These are phyloP conservation scores for Myiotriccus ornatus DNA, from an alignment of 2,797 vertebrate genomes.

Conservation along the genomic window DNA sequence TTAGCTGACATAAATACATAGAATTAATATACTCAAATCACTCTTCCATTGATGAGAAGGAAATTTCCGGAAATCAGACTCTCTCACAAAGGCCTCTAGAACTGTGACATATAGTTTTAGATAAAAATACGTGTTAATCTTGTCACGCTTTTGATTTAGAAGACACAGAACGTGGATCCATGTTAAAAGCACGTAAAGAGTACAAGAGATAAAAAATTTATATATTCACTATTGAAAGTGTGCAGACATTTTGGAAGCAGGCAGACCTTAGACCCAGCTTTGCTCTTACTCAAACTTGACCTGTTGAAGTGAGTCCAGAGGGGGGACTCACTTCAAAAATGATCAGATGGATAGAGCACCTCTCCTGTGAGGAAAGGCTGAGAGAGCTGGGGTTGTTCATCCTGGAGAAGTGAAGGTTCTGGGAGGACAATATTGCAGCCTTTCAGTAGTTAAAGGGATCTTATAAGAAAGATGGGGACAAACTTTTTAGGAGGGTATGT, in stretches of 20 bases:
- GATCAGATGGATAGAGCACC: rapidly evolving
- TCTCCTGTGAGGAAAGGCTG: background rate
- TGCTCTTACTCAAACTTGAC: background rate
- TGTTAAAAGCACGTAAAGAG: background rate
- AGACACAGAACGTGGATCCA: background rate
- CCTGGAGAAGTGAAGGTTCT: background rate
- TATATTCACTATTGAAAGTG: background rate
- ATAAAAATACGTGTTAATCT: background rate
- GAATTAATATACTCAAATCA: background rate
- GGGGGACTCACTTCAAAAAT: background rate
- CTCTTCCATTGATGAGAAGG: background rate
- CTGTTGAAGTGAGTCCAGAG: background rate
- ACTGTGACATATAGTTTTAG: background rate
- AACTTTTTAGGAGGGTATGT: background rate
- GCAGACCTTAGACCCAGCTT: background rate
- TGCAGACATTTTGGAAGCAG: background rate
- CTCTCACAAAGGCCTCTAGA: background rate
- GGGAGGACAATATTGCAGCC: background rate
- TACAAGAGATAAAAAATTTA: background rate
- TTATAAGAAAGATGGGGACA: background rate
- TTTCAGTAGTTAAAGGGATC: background rate
- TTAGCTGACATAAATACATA: background rate
- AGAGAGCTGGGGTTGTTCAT: background rate
- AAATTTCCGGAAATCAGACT: background rate
- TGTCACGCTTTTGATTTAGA: background rate